phyloP scores from a whole-genome alignment of 2,888 invertebrate genomes.

The Pyralis farinalis region DNA sequence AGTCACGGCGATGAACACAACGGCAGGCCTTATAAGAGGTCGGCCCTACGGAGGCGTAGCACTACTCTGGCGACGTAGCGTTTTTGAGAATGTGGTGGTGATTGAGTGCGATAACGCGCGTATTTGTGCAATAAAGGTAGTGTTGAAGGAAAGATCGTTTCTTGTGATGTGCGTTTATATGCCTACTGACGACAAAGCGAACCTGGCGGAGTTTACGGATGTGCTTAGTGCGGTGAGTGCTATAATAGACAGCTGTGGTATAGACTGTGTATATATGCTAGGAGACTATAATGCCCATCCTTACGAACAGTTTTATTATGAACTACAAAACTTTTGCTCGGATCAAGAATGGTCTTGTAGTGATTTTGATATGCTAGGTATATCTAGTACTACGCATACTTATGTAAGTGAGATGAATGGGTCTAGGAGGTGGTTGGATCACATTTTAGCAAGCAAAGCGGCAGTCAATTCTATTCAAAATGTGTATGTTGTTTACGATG shows the following conservation, averaged over 20 bases:
- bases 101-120: background rate
- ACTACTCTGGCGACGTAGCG: background rate
- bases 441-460: conserved; percentile 11
- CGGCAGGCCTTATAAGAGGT: background rate
- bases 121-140: background rate
- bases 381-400: too few species aligned
- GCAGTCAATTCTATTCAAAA: conserved; percentile 1
- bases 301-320: too few species aligned
- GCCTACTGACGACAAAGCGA: background rate
- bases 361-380: too few species aligned
- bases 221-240: too few species aligned
- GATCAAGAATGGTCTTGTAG: too few species aligned
- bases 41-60: background rate
- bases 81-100: background rate
- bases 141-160: background rate
- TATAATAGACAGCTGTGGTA: too few species aligned
- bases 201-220: too few species aligned
- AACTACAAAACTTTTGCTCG: too few species aligned
- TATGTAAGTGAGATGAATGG: too few species aligned
- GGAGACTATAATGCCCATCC: too few species aligned
- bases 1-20: background rate
- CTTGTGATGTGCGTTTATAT: background rate
- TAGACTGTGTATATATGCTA: too few species aligned
- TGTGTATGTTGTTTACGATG: conserved; percentile 7
- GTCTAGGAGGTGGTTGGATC: conserved; percentile 12